Base-by-base conservation (phyloP, 2,888 invertebrate genomes). In the Uropetala carovei region DNA sequence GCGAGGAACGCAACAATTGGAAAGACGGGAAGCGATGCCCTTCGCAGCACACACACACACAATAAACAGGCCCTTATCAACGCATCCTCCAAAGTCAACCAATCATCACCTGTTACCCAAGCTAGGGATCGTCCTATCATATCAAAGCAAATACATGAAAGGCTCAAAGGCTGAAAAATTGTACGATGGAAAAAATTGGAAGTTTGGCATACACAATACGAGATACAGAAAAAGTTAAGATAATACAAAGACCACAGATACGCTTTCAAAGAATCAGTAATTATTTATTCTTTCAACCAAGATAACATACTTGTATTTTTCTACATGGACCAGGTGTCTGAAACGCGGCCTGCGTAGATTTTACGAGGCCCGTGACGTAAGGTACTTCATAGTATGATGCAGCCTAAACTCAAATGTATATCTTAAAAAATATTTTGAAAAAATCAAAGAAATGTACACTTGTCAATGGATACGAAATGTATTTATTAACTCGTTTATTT, bases 61-160 rank as follows among this genome's bases (percentile, higher is more conserved):
- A 86, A 89, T 64, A 89, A 89, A 89, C 89, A 89, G 43, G 16
- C 89, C 64, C 89, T 89, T 89, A 89, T 89, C 89, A 43, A 27
- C 10, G 18, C 43, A 58, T 16, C 64, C 18, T 60, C 89, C 64
- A 89, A 57, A 83, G 22, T 60, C 89, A 64, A 27, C 64, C 64
- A 89, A 43, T 43, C 43, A 59, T 89, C 89, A 89, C 89, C 89
- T 89, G 89, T 89, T 68, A 58, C 89, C 89, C 9, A 27, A 11
- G 43, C 43, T 43, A 43, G n/a, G 43, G 64, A 89, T 27, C 43
- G n/a, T 30, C 30, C 9, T 89, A 64, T 68, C 89, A 18, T 75
- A 64, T 58, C 60, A 60, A 68, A 68, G 68, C 56, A 64, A 89
- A 89, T 56, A 68, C 68, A 43, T 64, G 89, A 18, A 64, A 89